These are phyloP conservation scores for Folsomia manolachei DNA, from an alignment of 2,888 invertebrate species.

Conservation along the genomic window DNA sequence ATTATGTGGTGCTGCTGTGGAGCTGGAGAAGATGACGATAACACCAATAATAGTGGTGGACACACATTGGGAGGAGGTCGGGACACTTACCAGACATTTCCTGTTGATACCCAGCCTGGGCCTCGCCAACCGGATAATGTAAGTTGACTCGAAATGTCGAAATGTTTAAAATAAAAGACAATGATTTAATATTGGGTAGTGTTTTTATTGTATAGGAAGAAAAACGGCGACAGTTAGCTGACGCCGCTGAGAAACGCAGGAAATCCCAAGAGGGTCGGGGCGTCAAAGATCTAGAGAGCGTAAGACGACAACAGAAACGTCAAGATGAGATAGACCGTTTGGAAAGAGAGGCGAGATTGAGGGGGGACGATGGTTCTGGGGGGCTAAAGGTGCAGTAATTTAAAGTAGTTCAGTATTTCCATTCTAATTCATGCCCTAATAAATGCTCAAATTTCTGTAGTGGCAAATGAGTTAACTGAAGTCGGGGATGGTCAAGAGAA, in stretches of 20 bases:
- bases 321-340: conserved; percentile 28
- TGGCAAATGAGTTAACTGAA: no score
- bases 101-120: not conserved
- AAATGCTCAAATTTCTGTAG: no score
- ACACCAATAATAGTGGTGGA: not conserved
- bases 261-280: conserved; percentile 34
- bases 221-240: conserved; percentile 38
- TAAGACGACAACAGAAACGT: conserved; percentile 29
- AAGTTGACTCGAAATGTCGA: no score
- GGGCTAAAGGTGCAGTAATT: not conserved
- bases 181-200: no score
- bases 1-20: not conserved
- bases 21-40: not conserved
- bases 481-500: no score
- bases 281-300: conserved; percentile 38
- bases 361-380: not conserved
- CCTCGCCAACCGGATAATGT: not conserved
- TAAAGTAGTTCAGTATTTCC: no score
- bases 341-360: conserved; percentile 20
- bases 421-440: no score
- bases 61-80: no score
- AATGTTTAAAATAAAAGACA: no score
- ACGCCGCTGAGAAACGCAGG: conserved; percentile 40
- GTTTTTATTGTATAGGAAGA: no score
- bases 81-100: conserved; percentile 1